A percentile compares a stretch with the other conserved stretches of the same genome.
Evolutionary conservation across 2,888 invertebrate species (phyloP).

Genomic region (Drosophila robusta): DNA sequence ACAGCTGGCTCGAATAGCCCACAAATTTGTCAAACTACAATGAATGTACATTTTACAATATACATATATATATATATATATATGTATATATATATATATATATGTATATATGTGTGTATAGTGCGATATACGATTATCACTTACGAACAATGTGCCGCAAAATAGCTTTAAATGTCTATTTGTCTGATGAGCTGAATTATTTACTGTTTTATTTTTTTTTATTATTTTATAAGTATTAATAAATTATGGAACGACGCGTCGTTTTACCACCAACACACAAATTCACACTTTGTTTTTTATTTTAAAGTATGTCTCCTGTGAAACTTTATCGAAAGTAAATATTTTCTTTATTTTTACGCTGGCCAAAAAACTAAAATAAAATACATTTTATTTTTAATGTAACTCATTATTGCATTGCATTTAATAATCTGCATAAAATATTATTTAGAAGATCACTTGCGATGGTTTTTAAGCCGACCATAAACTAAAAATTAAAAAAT

Average conservation of each 20-base stretch:
- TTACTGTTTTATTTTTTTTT: constrained; percentile 16
- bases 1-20: constrained; percentile 22
- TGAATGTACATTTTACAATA: neutral
- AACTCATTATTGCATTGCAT: no score
- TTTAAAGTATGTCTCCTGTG: no score
- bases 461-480: no score
- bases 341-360: no score
- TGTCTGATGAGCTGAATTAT: constrained; percentile 2
- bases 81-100: neutral
- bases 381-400: no score
- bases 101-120: constrained; percentile 5
- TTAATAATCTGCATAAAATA: no score
- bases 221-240: constrained; percentile 46
- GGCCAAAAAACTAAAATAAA: no score
- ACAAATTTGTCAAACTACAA: no score
- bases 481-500: no score
- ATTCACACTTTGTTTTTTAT: no score
- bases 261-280: constrained; percentile 20
- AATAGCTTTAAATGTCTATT: constrained; percentile 41
- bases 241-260: constrained; percentile 31
- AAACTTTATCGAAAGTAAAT: no score
- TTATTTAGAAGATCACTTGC: no score
- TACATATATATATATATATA: constrained; percentile 12
- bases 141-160: constrained; percentile 31
- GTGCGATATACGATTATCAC: constrained; percentile 30